Conservation (phyloP, 2,797 vertebrate genomes). For the Mormyrus proboscirostris region DNA sequence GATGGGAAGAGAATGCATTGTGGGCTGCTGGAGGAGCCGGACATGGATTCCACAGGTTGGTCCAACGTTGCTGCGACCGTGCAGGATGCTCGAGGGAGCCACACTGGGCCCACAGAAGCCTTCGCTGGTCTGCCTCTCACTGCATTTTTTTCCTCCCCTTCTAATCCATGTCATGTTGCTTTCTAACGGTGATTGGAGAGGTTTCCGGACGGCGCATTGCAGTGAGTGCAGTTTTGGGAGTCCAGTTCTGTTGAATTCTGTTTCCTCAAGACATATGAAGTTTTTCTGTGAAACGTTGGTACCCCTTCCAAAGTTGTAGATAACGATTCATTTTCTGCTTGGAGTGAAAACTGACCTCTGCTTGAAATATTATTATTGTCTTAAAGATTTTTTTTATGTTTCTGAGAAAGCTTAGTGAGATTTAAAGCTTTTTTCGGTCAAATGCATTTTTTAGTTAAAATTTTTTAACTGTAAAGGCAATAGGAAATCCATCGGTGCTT, state of each 20-base stretch:
- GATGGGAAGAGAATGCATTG: constrained; percentile 99
- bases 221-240: background rate
- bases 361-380: background rate
- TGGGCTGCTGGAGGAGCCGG: constrained; percentile 98
- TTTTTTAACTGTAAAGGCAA: background rate
- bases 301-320: background rate
- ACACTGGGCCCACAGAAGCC: constrained; percentile 24
- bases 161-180: background rate
- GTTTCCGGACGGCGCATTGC: background rate
- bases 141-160: constrained; percentile 18
- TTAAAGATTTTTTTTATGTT: background rate
- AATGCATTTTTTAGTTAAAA: background rate
- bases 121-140: background rate
- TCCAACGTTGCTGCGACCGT: constrained; percentile 40
- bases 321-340: background rate
- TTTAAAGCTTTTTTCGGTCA: background rate
- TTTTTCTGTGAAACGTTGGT: background rate
- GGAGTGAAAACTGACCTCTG: background rate
- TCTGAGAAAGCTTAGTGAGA: background rate
- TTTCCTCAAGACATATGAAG: background rate
- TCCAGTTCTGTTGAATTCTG: background rate
- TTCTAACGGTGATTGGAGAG: background rate
- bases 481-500: background rate
- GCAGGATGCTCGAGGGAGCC: constrained; percentile 20
- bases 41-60: constrained; percentile 99